Evolutionary conservation across 37 sponge, comb jelly and placozoan species (phyloP).

Genomic region (Chondrilla cf. caribensis): DNA sequence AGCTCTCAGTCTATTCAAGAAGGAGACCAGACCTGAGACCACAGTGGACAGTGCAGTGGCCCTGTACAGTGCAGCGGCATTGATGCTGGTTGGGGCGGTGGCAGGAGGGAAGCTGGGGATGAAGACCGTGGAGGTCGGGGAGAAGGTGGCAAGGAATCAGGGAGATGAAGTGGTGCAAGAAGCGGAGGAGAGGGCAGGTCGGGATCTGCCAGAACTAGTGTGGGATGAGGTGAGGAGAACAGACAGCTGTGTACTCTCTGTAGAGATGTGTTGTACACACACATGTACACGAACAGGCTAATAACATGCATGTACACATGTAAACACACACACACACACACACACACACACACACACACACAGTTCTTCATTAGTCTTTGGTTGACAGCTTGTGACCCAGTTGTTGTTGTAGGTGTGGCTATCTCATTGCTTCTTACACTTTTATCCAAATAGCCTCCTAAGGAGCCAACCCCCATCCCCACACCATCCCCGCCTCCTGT

Average conservation of each 20-base stretch:
- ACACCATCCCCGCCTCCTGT: constrained; percentile 49
- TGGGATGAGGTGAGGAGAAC: constrained; percentile 22
- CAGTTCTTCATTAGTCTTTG: no score
- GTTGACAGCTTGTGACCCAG: no score
- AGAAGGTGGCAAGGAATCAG: constrained; percentile 57
- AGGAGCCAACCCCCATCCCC: constrained; percentile 36
- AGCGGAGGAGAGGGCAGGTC: not conserved
- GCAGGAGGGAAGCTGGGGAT: constrained; percentile 39
- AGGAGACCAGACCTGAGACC: not conserved
- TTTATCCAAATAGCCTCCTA: not conserved
- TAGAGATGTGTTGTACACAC: no score
- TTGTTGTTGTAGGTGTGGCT: not conserved
- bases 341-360: no score
- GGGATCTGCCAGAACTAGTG: constrained; percentile 36
- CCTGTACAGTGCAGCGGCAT: constrained; percentile 65
- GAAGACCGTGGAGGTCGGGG: constrained; percentile 57
- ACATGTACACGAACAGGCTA: no score
- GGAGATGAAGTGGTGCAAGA: constrained; percentile 55
- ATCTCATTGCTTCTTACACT: not conserved
- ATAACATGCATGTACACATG: no score
- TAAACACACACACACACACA: no score
- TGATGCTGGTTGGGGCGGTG: constrained; percentile 54
- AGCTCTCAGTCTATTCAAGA: constrained; percentile 38
- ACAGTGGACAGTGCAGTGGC: constrained; percentile 57
- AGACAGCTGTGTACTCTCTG: no score